These are phyloP conservation scores for Caenorhabditis japonica DNA, from an alignment of 2,888 invertebrate species.

Conservation along the genomic window DNA sequence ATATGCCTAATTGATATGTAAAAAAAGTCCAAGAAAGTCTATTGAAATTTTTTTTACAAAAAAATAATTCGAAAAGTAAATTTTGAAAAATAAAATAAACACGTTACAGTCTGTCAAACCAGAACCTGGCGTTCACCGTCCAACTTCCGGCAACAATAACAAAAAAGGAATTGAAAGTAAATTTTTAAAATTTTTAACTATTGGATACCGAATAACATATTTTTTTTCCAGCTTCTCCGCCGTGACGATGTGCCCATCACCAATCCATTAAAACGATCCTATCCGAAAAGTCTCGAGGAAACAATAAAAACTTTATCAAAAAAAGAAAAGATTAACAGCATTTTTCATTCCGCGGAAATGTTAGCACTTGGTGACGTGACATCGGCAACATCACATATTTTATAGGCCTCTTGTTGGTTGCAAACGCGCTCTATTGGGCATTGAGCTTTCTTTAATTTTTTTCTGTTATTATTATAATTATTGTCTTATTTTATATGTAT, in stretches of 20 bases:
- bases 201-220: too few relatives aligned
- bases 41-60: too few relatives aligned
- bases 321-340: conserved; percentile 51
- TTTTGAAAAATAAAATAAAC: too few relatives aligned
- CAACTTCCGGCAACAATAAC: conserved; percentile 55
- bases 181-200: too few relatives aligned
- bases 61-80: too few relatives aligned
- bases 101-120: conserved; percentile 27
- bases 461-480: too few relatives aligned
- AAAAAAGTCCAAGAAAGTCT: too few relatives aligned
- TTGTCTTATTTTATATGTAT: too few relatives aligned
- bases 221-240: conserved; percentile 40
- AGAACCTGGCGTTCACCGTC: conserved; percentile 32
- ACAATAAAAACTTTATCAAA: conserved; percentile 40
- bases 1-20: too few relatives aligned
- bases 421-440: too few relatives aligned
- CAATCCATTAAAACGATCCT: conserved; percentile 34
- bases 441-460: too few relatives aligned
- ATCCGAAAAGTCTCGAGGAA: conserved; percentile 29
- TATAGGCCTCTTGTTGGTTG: too few relatives aligned
- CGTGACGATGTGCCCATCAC: conserved; percentile 29
- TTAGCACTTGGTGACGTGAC: conserved; percentile 42
- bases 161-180: conserved; percentile 48
- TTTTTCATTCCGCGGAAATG: conserved; percentile 63
- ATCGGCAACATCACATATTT: conserved; percentile 6